A percentile compares a stretch with the other conserved stretches of the same genome.
phyloP scores from a whole-genome alignment of 2,113 vertebrate genomes.

The Parotia lawesii region DNA sequence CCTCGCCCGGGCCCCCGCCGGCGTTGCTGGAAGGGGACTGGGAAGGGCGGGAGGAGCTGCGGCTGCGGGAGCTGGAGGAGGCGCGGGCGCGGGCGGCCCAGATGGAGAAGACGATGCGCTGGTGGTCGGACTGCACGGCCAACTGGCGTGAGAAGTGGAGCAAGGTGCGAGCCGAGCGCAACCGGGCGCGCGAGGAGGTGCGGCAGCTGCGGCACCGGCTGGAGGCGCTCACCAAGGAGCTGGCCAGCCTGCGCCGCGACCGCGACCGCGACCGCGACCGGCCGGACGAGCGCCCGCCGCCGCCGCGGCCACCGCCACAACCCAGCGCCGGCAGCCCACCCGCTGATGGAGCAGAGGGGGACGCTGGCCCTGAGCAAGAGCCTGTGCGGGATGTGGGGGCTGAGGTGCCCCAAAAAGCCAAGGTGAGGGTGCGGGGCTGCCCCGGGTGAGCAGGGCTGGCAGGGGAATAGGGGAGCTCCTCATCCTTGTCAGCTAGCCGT shows the following conservation, averaged over 20 bases:
- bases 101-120: slow-evolving; percentile 99
- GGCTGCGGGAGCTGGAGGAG: slow-evolving; percentile 91
- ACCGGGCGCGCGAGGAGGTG: slow-evolving; percentile 90
- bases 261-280: slow-evolving; percentile 78
- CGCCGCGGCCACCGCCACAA: slow-evolving; percentile 70
- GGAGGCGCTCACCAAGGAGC: slow-evolving; percentile 90
- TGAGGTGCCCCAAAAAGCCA: slow-evolving; percentile 74
- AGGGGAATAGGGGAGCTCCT: not conserved
- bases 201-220: slow-evolving; percentile 89
- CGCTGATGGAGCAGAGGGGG: not conserved
- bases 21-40: slow-evolving; percentile 82
- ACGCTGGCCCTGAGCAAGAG: slow-evolving; percentile 77
- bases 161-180: slow-evolving; percentile 93
- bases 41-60: slow-evolving; percentile 94
- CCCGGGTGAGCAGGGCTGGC: accelerated
- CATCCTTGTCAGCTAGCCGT: not conserved
- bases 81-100: slow-evolving; percentile 89
- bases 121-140: slow-evolving; percentile 98
- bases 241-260: slow-evolving; percentile 83
- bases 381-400: slow-evolving; percentile 85
- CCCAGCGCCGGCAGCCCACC: not conserved
- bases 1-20: slow-evolving; percentile 82
- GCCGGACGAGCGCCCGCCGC: slow-evolving; percentile 77
- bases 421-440: not conserved
- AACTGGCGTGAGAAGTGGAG: slow-evolving; percentile 99